Evolutionary conservation across 2,797 vertebrate species (phyloP).

Genomic region (Garrulus glandarius): DNA sequence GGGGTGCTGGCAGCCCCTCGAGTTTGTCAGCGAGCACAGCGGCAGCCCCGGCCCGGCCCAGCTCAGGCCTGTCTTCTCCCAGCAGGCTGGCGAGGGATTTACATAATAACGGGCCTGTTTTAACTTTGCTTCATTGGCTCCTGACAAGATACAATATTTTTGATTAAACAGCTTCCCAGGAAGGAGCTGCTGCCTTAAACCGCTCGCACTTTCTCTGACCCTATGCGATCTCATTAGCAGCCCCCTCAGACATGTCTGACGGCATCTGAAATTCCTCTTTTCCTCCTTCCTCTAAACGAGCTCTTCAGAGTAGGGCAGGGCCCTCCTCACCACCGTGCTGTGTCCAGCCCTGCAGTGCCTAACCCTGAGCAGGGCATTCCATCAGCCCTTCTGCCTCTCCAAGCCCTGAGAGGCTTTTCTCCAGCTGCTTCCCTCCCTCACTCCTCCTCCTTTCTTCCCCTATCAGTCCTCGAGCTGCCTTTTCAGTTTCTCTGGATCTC

Average conservation of each 20-base stretch:
- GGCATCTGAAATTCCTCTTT: background rate
- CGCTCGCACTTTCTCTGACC: background rate
- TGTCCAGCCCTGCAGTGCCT: background rate
- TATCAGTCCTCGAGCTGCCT: background rate
- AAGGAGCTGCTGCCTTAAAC: conserved; percentile 17
- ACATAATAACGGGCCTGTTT: conserved; percentile 11
- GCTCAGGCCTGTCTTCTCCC: background rate
- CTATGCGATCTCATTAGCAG: background rate
- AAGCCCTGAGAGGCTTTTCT: background rate
- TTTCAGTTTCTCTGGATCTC: background rate
- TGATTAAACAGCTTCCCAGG: conserved; percentile 37
- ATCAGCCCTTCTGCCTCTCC: background rate
- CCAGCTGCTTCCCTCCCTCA: background rate
- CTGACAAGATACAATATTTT: conserved; percentile 23
- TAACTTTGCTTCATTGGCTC: conserved; percentile 29
- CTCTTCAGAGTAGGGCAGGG: background rate
- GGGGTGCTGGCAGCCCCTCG: background rate
- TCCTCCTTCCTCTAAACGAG: background rate
- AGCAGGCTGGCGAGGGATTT: conserved; percentile 22
- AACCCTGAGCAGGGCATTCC: background rate
- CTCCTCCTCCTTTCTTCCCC: background rate
- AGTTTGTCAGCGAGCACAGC: conserved; percentile 1
- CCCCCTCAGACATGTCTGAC: background rate
- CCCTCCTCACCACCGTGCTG: fast-evolving
- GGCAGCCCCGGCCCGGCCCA: background rate